Conservation (phyloP, 2,113 vertebrate species). For the Heterotilapia buettikoferi region DNA sequence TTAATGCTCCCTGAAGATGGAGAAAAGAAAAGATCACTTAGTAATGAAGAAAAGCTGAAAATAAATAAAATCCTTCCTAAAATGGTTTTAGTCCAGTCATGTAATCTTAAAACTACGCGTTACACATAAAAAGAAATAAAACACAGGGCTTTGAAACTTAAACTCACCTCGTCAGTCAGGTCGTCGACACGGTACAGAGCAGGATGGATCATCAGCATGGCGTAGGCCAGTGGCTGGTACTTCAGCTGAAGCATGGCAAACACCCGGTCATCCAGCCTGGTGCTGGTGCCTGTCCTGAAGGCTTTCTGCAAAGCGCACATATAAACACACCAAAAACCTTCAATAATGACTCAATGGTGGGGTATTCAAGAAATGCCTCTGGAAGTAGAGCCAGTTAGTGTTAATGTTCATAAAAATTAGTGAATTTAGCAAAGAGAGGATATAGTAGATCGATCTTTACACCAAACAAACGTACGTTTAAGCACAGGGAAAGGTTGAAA, state of each 20-base stretch:
- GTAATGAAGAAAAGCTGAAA: neutral
- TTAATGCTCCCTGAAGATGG: slow-evolving; percentile 81
- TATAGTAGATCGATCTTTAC: neutral
- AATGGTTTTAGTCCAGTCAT: neutral
- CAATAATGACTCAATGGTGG: neutral
- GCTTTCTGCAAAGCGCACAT: slow-evolving; percentile 75
- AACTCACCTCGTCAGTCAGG: slow-evolving; percentile 86
- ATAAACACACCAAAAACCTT: neutral
- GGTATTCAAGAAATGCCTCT: neutral
- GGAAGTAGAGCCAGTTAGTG: neutral
- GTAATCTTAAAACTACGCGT: neutral
- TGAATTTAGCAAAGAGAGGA: neutral
- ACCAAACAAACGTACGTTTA: neutral
- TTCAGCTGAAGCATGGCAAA: slow-evolving; percentile 96
- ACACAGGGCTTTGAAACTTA: neutral
- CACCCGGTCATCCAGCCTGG: slow-evolving; percentile 86
- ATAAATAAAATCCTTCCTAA: neutral
- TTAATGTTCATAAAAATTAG: neutral
- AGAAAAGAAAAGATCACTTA: neutral
- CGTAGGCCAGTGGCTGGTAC: slow-evolving; percentile 86
- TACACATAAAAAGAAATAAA: neutral
- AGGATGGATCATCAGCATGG: slow-evolving; percentile 91
- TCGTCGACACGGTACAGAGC: slow-evolving; percentile 85
- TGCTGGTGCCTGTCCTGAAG: slow-evolving; percentile 87
- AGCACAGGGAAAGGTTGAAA: neutral